Conservation (phyloP, 2,888 invertebrate species). For the Brachypalpus laphriformis region DNA sequence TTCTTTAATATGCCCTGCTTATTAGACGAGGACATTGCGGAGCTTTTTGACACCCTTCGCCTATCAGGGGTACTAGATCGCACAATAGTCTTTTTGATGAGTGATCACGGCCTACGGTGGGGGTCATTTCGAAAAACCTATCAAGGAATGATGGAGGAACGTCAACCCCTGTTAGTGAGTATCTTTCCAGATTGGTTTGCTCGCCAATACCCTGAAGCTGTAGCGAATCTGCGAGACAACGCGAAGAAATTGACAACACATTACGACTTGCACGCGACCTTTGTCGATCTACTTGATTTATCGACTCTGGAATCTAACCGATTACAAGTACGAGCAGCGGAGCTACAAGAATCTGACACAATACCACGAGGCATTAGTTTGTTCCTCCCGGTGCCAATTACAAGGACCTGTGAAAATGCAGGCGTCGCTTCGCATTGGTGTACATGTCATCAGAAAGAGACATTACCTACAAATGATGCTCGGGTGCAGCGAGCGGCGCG, state of each 20-base stretch:
- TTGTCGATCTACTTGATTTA: slow-evolving; percentile 87
- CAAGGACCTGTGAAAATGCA: slow-evolving; percentile 90
- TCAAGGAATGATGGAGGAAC: slow-evolving; percentile 93
- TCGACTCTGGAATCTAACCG: slow-evolving; percentile 83
- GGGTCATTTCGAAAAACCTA: slow-evolving; percentile 91
- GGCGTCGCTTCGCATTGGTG: slow-evolving; percentile 94
- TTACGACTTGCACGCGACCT: slow-evolving; percentile 92
- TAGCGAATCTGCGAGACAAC: slow-evolving; percentile 87
- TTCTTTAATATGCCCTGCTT: slow-evolving; percentile 90
- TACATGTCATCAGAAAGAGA: slow-evolving; percentile 89
- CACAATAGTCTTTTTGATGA: slow-evolving; percentile 89
- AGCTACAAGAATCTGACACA: slow-evolving; percentile 80
- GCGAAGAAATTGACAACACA: slow-evolving; percentile 90
- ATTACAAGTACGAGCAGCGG: slow-evolving; percentile 80
- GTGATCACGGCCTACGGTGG: slow-evolving; percentile 96
- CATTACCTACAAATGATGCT: slow-evolving; percentile 84
- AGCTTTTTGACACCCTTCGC: slow-evolving; percentile 75
- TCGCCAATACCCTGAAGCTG: slow-evolving; percentile 85
- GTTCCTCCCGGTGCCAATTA: slow-evolving; percentile 88
- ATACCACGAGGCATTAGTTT: slow-evolving; percentile 88
- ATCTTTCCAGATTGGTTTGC: slow-evolving; percentile 89
- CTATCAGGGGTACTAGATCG: slow-evolving; percentile 84
- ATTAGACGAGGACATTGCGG: slow-evolving; percentile 85
- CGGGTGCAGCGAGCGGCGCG: slow-evolving; percentile 85
- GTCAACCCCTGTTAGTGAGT: slow-evolving; percentile 91